Conservation (phyloP, 2,797 vertebrate species). For the Siniperca scherzeri region DNA sequence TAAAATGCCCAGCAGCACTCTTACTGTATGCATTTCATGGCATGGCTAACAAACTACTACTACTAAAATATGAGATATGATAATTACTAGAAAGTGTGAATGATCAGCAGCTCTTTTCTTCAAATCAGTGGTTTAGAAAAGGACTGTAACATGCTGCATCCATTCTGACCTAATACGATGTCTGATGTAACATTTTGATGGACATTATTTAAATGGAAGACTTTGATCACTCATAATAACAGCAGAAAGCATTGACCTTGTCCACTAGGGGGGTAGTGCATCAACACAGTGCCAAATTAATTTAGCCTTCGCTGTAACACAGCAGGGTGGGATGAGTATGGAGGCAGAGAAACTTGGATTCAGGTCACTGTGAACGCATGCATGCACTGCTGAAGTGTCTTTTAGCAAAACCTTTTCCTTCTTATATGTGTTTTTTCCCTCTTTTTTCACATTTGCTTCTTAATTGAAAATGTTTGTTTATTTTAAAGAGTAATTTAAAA, state of each 20-base stretch:
- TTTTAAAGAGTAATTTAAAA: neutral
- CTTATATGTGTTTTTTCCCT: too few species aligned
- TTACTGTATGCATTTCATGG: neutral
- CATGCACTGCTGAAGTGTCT: neutral
- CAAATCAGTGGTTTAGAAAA: neutral
- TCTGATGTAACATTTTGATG: neutral
- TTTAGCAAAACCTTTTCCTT: neutral
- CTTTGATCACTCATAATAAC: neutral
- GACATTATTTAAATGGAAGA: neutral
- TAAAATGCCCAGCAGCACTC: neutral
- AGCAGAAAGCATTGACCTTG: constrained; percentile 33
- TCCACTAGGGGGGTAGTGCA: constrained; percentile 3
- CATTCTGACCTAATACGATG: neutral
- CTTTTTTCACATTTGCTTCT: neutral
- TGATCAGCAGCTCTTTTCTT: constrained; percentile 9
- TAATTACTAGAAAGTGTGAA: neutral
- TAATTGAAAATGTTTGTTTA: neutral
- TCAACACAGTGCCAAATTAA: constrained; percentile 32
- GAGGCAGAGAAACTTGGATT: constrained; percentile 20
- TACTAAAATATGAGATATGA: neutral
- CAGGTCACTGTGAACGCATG: neutral
- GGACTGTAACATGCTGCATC: neutral
- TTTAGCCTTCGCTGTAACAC: constrained; percentile 16
- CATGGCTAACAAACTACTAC: neutral
- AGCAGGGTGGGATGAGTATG: constrained; percentile 4